Evolutionary conservation across 1,140 invertebrate species (phyloP), one percentile per base, ranked within the genome.

Genomic region (Ostrea denselamellosa): DNA sequence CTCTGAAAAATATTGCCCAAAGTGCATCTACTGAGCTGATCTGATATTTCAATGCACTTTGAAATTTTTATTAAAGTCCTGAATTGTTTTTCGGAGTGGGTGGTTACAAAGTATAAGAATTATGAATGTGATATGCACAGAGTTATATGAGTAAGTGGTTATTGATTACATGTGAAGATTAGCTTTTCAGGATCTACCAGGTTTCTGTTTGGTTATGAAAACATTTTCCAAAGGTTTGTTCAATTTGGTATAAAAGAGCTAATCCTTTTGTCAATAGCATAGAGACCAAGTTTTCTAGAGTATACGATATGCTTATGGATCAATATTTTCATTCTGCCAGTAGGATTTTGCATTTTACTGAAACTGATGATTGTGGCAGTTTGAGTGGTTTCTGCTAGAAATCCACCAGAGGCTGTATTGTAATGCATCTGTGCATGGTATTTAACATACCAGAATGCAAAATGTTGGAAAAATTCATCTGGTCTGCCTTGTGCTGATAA

Each of bases 201-300:
- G n/a, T 62, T 62, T 71, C 12, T 77, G 68, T 25, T 77, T 28
- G 22, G 68, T 77, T 77, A 77, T 77, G 28, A 28, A 77, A 77
- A 77, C 68, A 77, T 77, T 77, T 77, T 77, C 28, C 25, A 77
- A 77, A 77, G 68, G 68, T 28, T 77, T 77, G 68, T 44, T 25
- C 10, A 77, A 34, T 77, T 77, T 28, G 22, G 28, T 77, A 25
- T 14, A 28, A 77, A 25, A 77, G 68, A 77, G 12, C n/a, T 77
- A 77, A 77, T 22, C 68, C 68, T 77, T 77, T 77, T 25, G 12
- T 77, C 68, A 77, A 77, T 77, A 77, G 10, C 25, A 14, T 77
- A 12, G 68, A 77, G 68, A 34, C 68, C 68, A 77, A 77, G 68
- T 34, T 77, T 77, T 77, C 68, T 7, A 14, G 68, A 77, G 28